Base-by-base conservation (phyloP, 2,888 invertebrate genomes). In the Drosophila peninsularis region DNA sequence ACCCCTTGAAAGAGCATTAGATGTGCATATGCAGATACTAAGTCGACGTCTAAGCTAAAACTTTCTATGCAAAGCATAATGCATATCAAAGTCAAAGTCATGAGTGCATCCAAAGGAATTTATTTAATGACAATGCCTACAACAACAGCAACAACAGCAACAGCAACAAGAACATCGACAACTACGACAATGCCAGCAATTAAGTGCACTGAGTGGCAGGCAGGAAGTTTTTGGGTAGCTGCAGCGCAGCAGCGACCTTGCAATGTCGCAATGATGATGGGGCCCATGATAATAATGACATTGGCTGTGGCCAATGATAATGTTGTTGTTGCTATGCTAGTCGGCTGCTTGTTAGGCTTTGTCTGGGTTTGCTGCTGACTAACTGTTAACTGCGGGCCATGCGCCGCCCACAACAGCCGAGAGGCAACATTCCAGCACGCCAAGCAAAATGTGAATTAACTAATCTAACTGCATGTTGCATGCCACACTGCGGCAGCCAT, bases 401-500 rank as follows among this genome's bases (percentile, higher is more conserved):
- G 52, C 57, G 71, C 62, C 84, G 71, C 75, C 82, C 77, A 72
- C 80, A 69, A 70, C 70, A 24, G 52, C 5, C n/a, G 3, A 32
- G 34, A 14, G 34, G 21, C 50, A 24, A 52, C 73, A 87, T 81
- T 81, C 80, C 85, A 49, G 56, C 84, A 84, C 63, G 89, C 79
- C 62, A 81, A 69, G 75, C 61, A 68, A 74, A 76, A 70, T 66
- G 61, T 71, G 69, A 80, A 81, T 70, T 71, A 66, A 71, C 65
- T 62, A 54, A 67, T 56, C 79, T 85, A 88, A 82, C 88, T 86
- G 83, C 83, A 80, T 80, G 86, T 84, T 86, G 88, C 83, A 82
- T 84, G 85, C 74, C 78, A 73, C 84, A 45, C 42, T 56, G 73
- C 44, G 65, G 66, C 60, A 68, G 55, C 77, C 88, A 78, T 78